Evolutionary conservation across 1,140 invertebrate species (phyloP), one percentile per base, ranked within the genome.

Genomic region (Ylistrum balloti): DNA sequence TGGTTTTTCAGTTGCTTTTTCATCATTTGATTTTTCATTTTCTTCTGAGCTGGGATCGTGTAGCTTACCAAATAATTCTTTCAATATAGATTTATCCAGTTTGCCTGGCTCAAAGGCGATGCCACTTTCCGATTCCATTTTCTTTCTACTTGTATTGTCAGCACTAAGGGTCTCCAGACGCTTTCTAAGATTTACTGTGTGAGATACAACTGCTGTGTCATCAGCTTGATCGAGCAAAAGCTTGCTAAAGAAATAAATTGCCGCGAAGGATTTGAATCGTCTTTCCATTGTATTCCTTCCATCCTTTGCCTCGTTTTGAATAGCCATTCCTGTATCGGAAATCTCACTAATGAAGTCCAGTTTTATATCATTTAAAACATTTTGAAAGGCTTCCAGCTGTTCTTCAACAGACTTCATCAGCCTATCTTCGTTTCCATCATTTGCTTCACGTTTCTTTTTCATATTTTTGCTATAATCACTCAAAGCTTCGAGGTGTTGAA

Each of bases 11-110:
- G n/a, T 32, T 2, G 28, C 35, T 88, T 88, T 10, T 0, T 33
- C 35, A 86, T 88, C 33, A 0, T 22, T 74, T n/a, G n/a, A n/a
- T 3, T 74, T 74, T 1, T 74, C n/a, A 3, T 28, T n/a, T 74
- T 28, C 56, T 74, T 74, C n/a, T 5, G 17, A 28, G 56, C 0
- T 5, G 15, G 56, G 56, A 28, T 74, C 56, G n/a, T n/a, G 56
- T 11, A 74, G n/a, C n/a, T 87, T 32, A 3, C 90, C 90, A 86
- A 90, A 88, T 38, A 90, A 33, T 45, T 88, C 87, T 88, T 38
- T 88, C 32, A 90, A 45, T 38, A 33, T 34, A 17, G 74, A 87
- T 17, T 38, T 90, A 32, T 56, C 22, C 17, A 90, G 35, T 2
- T 85, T 33, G 22, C 38, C 34, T 74, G 33, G 34, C 74, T 41